phyloP scores from a whole-genome alignment of 2,113 vertebrate genomes.

The Rhadina sibilatrix region DNA sequence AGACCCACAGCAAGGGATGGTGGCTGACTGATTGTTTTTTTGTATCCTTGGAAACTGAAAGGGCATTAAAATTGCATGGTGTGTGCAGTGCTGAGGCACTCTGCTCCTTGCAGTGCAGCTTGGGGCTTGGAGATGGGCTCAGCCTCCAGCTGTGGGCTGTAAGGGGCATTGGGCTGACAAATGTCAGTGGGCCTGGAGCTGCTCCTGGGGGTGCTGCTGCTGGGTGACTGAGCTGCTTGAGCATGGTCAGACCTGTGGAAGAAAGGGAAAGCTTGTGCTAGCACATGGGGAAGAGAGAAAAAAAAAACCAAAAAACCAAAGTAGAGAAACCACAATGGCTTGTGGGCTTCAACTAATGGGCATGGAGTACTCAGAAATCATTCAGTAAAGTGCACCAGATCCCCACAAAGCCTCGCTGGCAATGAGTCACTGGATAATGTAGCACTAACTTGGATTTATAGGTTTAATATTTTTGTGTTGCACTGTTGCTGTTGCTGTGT shows the following conservation, averaged over 20 bases:
- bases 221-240: neutral
- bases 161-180: neutral
- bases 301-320: too few species aligned
- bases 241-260: neutral
- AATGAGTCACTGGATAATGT: neutral
- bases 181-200: neutral
- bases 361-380: neutral
- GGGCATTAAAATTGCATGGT: slow-evolving; percentile 53
- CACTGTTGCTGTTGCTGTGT: neutral
- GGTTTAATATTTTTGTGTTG: slow-evolving; percentile 38
- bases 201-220: too few species aligned
- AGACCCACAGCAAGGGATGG: neutral
- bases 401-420: neutral
- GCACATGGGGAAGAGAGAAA: neutral
- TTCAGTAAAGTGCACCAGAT: neutral
- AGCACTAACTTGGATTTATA: slow-evolving; percentile 33
- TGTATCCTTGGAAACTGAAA: slow-evolving; percentile 57
- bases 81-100: neutral
- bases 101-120: neutral
- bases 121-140: neutral
- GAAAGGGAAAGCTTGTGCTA: rapidly evolving
- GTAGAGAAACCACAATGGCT: neutral
- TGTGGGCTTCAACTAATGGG: neutral
- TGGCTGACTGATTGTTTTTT: neutral
- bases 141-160: neutral